These are phyloP conservation scores for Pandion haliaetus DNA, from an alignment of 2,113 vertebrate genomes.

Conservation along the genomic window DNA sequence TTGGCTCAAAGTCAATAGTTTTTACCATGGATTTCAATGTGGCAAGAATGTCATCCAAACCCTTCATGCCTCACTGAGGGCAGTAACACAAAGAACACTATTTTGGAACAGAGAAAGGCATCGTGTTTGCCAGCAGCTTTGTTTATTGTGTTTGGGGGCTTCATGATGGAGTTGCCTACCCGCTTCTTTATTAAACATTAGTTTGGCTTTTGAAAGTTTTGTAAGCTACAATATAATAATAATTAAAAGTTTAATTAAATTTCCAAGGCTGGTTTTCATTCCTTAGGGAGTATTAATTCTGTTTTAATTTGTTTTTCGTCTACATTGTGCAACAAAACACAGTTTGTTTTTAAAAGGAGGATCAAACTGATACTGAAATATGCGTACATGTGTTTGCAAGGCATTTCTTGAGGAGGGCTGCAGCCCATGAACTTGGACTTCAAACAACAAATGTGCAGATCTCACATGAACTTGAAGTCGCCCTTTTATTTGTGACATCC, in stretches of 20 bases:
- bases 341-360: constrained; percentile 20
- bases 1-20: background rate
- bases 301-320: constrained; percentile 37
- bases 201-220: constrained; percentile 14
- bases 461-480: constrained; percentile 17
- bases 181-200: background rate
- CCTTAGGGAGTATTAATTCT: background rate
- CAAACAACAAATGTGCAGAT: constrained; percentile 12
- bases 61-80: background rate
- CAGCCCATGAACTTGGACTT: background rate
- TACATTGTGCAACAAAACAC: constrained; percentile 4
- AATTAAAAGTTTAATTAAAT: background rate
- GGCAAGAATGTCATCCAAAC: background rate
- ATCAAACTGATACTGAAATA: constrained; percentile 21
- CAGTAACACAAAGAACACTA: background rate
- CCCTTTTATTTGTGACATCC: constrained; percentile 16
- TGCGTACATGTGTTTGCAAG: constrained; percentile 9
- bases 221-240: background rate
- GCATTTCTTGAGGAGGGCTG: background rate
- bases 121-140: background rate
- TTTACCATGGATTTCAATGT: background rate
- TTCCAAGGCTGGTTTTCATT: constrained; percentile 10
- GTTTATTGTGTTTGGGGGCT: constrained; percentile 17
- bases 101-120: constrained; percentile 3
- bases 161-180: background rate